phyloP scores from a whole-genome alignment of 2,113 vertebrate species.

The Peromyscus maniculatus region DNA sequence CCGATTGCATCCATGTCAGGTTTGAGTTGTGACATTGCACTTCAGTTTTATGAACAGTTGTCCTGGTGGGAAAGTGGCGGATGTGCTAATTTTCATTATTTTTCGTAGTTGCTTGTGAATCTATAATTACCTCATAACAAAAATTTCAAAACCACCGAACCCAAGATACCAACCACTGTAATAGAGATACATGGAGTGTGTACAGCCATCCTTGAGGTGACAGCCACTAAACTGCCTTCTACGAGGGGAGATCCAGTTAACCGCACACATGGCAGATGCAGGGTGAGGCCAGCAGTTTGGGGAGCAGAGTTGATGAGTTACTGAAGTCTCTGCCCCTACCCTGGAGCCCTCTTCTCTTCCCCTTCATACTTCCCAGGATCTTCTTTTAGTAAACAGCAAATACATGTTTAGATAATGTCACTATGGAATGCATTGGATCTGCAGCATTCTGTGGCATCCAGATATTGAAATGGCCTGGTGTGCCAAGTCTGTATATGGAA shows the following conservation, averaged over 20 bases:
- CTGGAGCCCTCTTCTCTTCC: not conserved
- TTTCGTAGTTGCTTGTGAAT: not conserved
- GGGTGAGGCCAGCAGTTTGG: not conserved
- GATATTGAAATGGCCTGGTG: not conserved
- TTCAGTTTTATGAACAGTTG: not conserved
- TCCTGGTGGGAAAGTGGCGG: not conserved
- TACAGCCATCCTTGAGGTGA: not conserved
- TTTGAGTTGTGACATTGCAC: not conserved
- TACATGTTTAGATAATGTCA: not conserved
- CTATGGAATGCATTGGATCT: not conserved
- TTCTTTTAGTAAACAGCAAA: not conserved
- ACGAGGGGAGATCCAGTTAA: not conserved
- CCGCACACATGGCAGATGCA: not conserved
- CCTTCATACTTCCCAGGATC: not conserved
- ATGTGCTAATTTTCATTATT: not conserved
- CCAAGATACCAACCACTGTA: not conserved
- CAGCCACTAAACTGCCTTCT: not conserved
- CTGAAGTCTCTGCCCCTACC: not conserved
- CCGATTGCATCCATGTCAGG: not conserved
- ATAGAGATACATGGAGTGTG: not conserved
- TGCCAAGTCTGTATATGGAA: not conserved
- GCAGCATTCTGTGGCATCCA: not conserved
- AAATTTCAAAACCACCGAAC: not conserved
- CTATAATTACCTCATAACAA: not conserved
- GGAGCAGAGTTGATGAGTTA: not conserved